Evolutionary conservation across 2,888 invertebrate species (phyloP).

Genomic region (Corbicula japonica): DNA sequence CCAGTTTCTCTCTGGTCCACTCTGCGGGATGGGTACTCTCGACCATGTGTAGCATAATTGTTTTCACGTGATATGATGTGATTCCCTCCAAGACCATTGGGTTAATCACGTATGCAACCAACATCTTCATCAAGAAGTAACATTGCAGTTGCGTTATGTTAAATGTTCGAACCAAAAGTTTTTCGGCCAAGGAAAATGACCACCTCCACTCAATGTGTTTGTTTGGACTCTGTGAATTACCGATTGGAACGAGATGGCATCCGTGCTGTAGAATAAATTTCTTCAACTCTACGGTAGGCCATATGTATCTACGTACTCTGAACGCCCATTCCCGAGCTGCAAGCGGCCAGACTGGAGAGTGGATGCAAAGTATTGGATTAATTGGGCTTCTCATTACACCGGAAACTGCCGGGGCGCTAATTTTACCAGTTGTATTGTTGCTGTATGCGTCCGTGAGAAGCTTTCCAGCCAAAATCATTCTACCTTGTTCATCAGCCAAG

Average conservation of each 20-base stretch:
- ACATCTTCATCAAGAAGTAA: constrained; percentile 61
- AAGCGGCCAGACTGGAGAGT: constrained; percentile 65
- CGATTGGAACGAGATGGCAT: constrained; percentile 63
- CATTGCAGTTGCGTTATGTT: constrained; percentile 59
- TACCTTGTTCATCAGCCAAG: constrained; percentile 61
- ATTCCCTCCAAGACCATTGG: constrained; percentile 58
- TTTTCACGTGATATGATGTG: constrained; percentile 61
- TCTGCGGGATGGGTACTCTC: constrained; percentile 63
- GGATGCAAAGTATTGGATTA: constrained; percentile 58
- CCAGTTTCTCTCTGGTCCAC: constrained; percentile 59
- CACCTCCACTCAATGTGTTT: constrained; percentile 65
- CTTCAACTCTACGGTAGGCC: constrained; percentile 65
- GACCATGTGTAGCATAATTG: constrained; percentile 65
- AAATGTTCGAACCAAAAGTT: constrained; percentile 60
- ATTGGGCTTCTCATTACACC: constrained; percentile 46
- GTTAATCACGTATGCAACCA: constrained; percentile 58
- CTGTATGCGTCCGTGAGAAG: constrained; percentile 62
- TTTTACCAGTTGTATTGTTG: constrained; percentile 42
- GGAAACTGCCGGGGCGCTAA: constrained; percentile 56
- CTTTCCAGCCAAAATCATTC: constrained; percentile 65
- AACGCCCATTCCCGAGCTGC: constrained; percentile 67
- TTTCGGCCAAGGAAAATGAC: constrained; percentile 64
- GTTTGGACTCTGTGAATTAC: constrained; percentile 62
- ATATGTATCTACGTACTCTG: constrained; percentile 53
- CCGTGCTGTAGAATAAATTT: constrained; percentile 64